Evolutionary conservation across 2,888 invertebrate species (phyloP).

Genomic region (Pristionchus maxplancki): DNA sequence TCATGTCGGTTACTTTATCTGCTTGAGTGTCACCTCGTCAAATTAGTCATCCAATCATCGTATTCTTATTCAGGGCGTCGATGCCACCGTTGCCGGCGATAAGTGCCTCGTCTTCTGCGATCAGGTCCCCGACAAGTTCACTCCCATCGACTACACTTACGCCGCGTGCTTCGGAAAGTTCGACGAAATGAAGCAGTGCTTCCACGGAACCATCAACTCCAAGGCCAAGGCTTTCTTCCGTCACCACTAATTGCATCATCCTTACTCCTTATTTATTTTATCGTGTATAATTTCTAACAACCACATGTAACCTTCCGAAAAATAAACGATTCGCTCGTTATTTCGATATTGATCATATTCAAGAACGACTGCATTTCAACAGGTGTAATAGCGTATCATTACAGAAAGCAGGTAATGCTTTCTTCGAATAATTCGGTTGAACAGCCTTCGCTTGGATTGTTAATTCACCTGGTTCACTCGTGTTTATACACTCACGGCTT

Average conservation of each 20-base stretch:
- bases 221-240: constrained; percentile 42
- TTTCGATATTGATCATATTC: not conserved
- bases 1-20: not conserved
- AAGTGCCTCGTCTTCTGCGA: constrained; percentile 43
- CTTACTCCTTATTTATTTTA: not conserved
- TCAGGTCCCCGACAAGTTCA: constrained; percentile 29
- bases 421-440: too few relatives aligned
- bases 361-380: too few relatives aligned
- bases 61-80: not conserved
- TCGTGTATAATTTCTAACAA: not conserved
- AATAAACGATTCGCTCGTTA: constrained; percentile 4
- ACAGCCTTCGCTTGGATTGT: too few relatives aligned
- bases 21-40: not conserved
- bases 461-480: too few relatives aligned
- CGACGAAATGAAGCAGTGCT: constrained; percentile 46
- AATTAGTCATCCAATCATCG: too few relatives aligned
- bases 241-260: not conserved
- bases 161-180: constrained; percentile 40
- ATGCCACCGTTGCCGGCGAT: constrained; percentile 14
- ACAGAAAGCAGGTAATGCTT: too few relatives aligned
- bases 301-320: not conserved
- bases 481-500: too few relatives aligned
- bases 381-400: too few relatives aligned
- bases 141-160: constrained; percentile 44
- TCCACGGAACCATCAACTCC: not conserved